These are phyloP conservation scores for Prunella fulvescens DNA, from an alignment of 2,113 vertebrate species.

Conservation along the genomic window DNA sequence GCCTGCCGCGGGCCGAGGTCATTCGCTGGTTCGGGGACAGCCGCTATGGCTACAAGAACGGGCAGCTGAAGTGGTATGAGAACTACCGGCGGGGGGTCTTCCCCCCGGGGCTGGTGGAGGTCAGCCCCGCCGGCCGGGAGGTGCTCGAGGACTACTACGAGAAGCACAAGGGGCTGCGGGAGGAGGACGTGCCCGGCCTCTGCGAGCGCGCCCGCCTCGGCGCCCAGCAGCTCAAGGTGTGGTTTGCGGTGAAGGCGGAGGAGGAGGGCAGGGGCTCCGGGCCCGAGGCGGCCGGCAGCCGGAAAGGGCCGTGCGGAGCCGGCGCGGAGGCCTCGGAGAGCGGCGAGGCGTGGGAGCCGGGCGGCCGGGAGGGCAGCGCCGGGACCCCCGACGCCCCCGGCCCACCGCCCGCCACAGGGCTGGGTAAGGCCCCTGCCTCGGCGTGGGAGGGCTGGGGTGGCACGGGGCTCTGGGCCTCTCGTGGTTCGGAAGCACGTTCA, in stretches of 20 bases:
- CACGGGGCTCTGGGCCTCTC: rapidly evolving
- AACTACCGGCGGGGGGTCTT: conserved; percentile 81
- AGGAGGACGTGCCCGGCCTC: conserved; percentile 81
- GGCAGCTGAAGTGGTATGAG: conserved; percentile 94
- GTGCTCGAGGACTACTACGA: conserved; percentile 82
- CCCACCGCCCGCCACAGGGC: conserved; percentile 30
- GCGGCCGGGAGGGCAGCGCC: conserved; percentile 23
- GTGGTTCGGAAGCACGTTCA: not conserved
- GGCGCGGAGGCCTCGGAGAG: conserved; percentile 62
- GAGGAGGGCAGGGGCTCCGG: conserved; percentile 50
- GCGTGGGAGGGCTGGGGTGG: not conserved
- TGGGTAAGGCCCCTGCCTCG: conserved; percentile 61
- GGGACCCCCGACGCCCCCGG: conserved; percentile 25
- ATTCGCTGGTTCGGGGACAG: conserved; percentile 97
- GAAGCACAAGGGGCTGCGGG: conserved; percentile 74
- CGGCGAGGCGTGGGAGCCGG: conserved; percentile 66
- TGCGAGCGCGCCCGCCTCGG: conserved; percentile 79
- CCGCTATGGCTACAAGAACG: conserved; percentile 93
- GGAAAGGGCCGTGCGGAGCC: conserved; percentile 7
- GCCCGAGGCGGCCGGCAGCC: not conserved
- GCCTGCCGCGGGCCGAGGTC: conserved; percentile 87
- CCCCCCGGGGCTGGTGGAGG: conserved; percentile 76
- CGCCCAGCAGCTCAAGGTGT: conserved; percentile 82
- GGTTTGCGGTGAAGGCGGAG: conserved; percentile 79
- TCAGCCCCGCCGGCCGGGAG: conserved; percentile 56